Percentiles rank a stretch among this genome's conserved stretches.
phyloP scores from a whole-genome alignment of 2,113 vertebrate genomes.

The Uria lomvia region DNA sequence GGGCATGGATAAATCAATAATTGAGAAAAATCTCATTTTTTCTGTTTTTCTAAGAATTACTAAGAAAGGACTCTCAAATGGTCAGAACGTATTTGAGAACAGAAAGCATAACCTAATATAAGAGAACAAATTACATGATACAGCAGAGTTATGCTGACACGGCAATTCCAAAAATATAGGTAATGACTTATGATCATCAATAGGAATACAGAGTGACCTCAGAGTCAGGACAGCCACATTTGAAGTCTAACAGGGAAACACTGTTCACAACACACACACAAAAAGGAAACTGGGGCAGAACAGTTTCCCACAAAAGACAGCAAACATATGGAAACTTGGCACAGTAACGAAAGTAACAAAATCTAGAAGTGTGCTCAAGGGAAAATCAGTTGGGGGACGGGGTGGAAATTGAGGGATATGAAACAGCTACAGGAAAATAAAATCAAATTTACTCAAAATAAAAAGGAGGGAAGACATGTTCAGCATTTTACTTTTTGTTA shows the following conservation, averaged over 20 bases:
- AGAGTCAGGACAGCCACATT: background rate
- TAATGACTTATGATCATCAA: background rate
- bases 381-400: background rate
- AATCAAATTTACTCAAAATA: background rate
- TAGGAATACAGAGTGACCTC: background rate
- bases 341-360: background rate
- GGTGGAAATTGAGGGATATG: fast-evolving
- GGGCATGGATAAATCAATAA: background rate
- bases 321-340: slow-evolving; percentile 48
- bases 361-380: background rate
- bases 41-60: background rate
- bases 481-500: background rate
- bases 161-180: background rate
- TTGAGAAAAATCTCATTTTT: background rate
- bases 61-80: background rate
- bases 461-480: background rate
- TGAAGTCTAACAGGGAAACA: background rate
- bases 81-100: background rate
- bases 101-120: background rate
- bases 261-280: background rate
- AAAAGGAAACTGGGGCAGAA: background rate
- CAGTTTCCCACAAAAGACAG: slow-evolving; percentile 18
- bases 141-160: background rate
- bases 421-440: background rate
- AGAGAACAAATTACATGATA: background rate